These are phyloP conservation scores for Galeopterus variegatus DNA, from an alignment of 2,113 vertebrate species.

Conservation along the genomic window DNA sequence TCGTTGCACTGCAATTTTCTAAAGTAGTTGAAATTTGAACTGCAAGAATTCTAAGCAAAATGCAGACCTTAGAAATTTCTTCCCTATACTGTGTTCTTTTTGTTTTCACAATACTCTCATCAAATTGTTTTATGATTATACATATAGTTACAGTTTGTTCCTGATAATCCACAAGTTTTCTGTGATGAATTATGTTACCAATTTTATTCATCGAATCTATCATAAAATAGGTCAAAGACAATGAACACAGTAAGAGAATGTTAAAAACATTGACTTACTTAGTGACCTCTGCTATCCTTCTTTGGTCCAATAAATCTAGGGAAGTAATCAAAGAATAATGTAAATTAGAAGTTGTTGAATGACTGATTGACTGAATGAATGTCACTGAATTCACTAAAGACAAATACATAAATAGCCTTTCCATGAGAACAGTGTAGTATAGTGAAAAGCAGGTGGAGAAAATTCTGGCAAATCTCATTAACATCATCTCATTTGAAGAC, in stretches of 20 bases:
- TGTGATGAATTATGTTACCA: neutral
- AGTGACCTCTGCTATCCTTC: neutral
- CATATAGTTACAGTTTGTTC: neutral
- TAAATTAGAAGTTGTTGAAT: constrained; percentile 47
- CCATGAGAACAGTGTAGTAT: neutral
- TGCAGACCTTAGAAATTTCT: neutral
- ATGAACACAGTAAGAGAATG: neutral
- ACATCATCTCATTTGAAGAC: neutral
- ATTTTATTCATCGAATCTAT: neutral
- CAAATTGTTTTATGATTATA: constrained; percentile 1
- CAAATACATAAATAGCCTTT: neutral
- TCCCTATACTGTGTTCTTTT: neutral
- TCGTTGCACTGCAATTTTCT: neutral
- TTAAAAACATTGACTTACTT: constrained; percentile 68
- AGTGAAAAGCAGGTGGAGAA: neutral
- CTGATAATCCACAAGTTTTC: neutral
- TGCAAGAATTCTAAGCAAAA: constrained; percentile 32
- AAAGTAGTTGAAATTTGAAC: neutral
- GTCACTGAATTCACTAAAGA: neutral
- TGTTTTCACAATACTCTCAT: constrained; percentile 21
- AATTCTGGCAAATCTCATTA: neutral
- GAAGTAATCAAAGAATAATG: constrained; percentile 41
- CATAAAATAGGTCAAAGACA: neutral
- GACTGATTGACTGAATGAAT: neutral
- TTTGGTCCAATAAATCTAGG: constrained; percentile 36